phyloP scores from a whole-genome alignment of 37 sponge, comb jelly and placozoan genomes.

The Dysidea cf. avara region DNA sequence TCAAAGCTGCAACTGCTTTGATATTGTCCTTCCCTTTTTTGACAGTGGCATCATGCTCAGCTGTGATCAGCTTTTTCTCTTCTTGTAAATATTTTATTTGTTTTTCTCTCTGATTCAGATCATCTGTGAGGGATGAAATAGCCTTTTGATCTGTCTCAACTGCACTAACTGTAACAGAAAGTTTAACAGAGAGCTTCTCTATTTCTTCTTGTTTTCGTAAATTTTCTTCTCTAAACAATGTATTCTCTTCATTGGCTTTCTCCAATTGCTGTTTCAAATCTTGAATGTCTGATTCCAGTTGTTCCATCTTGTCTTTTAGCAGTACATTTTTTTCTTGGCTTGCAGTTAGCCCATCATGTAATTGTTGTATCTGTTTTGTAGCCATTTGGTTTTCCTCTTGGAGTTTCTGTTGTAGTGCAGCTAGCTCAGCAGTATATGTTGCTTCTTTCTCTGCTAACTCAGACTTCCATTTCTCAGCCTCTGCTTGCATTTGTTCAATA shows the following conservation, averaged over 20 bases:
- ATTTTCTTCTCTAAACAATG: background rate
- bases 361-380: too few relatives aligned
- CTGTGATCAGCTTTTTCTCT: background rate
- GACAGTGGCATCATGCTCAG: background rate
- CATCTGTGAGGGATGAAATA: too few relatives aligned
- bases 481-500: too few relatives aligned
- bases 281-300: conserved; percentile 4
- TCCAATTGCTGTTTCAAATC: background rate
- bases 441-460: too few relatives aligned
- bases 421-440: too few relatives aligned
- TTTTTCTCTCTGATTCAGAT: conserved; percentile 1
- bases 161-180: background rate
- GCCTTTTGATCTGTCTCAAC: too few relatives aligned
- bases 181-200: background rate
- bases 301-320: background rate
- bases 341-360: too few relatives aligned
- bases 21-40: background rate
- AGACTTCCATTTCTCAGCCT: too few relatives aligned
- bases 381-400: too few relatives aligned
- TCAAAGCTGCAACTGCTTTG: background rate
- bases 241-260: background rate
- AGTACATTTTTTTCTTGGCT: too few relatives aligned
- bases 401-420: too few relatives aligned
- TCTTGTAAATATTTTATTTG: background rate
- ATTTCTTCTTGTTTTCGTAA: conserved; percentile 1